Evolutionary conservation across 2,113 vertebrate genomes (phyloP).

Genomic region (Scalopus aquaticus): DNA sequence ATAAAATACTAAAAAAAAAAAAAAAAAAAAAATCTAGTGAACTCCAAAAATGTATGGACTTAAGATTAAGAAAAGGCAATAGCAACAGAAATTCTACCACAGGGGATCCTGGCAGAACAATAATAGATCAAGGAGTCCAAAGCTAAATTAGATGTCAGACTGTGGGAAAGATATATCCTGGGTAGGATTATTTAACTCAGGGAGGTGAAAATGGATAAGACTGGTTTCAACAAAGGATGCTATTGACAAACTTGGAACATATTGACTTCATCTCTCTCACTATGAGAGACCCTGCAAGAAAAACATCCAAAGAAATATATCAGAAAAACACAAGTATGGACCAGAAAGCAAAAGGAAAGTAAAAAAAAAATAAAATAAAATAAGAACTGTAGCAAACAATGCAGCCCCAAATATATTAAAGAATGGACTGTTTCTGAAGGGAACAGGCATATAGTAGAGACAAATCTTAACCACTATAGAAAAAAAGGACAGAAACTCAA

Average conservation of each 20-base stretch:
- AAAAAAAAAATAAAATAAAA: not conserved
- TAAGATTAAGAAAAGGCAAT: not conserved
- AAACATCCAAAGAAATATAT: not conserved
- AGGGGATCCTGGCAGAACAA: not conserved
- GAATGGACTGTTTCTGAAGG: not conserved
- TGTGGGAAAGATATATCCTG: not conserved
- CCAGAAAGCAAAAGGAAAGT: not conserved
- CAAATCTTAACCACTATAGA: not conserved
- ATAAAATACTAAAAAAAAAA: not conserved
- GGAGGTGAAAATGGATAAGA: slow-evolving; percentile 54
- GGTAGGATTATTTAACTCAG: slow-evolving; percentile 30
- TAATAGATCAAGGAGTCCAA: not conserved
- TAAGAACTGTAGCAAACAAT: not conserved
- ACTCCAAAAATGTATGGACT: not conserved
- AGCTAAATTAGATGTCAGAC: not conserved
- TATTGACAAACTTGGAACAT: slow-evolving; percentile 47
- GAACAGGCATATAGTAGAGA: not conserved
- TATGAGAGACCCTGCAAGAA: slow-evolving; percentile 6
- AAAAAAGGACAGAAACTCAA: not conserved
- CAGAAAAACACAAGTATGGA: slow-evolving; percentile 29
- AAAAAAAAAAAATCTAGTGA: not conserved
- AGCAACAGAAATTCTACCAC: not conserved
- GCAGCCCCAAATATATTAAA: not conserved
- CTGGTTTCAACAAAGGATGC: slow-evolving; percentile 49
- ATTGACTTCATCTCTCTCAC: slow-evolving; percentile 27